Conservation (phyloP, 1,140 invertebrate genomes). For the Drosophila eugracilis region DNA sequence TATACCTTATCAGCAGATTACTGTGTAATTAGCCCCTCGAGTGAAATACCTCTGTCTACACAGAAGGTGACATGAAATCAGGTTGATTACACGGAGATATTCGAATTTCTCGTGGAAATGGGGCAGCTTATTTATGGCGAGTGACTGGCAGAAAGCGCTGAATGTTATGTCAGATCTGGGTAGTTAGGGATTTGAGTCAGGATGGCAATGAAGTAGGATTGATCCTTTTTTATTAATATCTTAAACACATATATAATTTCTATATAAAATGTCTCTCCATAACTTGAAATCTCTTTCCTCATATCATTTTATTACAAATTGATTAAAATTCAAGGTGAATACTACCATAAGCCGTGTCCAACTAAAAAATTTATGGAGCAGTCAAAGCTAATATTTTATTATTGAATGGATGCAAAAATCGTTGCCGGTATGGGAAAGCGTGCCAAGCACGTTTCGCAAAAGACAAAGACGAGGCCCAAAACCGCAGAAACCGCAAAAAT, state of each 20-base stretch:
- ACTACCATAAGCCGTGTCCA: conserved; percentile 17
- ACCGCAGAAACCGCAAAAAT: conserved; percentile 8
- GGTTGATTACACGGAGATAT: conserved; percentile 38
- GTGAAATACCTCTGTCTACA: conserved; percentile 26
- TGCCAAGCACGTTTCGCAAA: conserved; percentile 76
- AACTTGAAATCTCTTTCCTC: conserved; percentile 29
- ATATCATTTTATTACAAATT: conserved; percentile 8
- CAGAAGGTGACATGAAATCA: conserved; percentile 32
- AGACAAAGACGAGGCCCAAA: conserved; percentile 35
- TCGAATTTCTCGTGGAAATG: conserved; percentile 7
- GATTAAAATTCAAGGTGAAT: conserved; percentile 52
- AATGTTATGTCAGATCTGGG: neutral
- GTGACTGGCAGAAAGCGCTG: conserved; percentile 5
- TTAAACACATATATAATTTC: neutral
- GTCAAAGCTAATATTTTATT: conserved; percentile 48
- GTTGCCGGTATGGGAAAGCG: conserved; percentile 51
- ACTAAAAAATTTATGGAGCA: conserved; percentile 34
- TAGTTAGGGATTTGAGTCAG: neutral
- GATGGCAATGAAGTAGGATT: neutral
- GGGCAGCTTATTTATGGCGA: neutral
- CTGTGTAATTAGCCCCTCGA: conserved; percentile 26
- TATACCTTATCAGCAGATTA: conserved; percentile 30
- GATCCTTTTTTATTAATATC: too few relatives aligned
- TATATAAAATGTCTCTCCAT: too few relatives aligned
- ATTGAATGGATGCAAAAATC: conserved; percentile 28